These are phyloP conservation scores for Zaprionus gabonicus DNA, from an alignment of 1,140 invertebrate species.

Conservation along the genomic window DNA sequence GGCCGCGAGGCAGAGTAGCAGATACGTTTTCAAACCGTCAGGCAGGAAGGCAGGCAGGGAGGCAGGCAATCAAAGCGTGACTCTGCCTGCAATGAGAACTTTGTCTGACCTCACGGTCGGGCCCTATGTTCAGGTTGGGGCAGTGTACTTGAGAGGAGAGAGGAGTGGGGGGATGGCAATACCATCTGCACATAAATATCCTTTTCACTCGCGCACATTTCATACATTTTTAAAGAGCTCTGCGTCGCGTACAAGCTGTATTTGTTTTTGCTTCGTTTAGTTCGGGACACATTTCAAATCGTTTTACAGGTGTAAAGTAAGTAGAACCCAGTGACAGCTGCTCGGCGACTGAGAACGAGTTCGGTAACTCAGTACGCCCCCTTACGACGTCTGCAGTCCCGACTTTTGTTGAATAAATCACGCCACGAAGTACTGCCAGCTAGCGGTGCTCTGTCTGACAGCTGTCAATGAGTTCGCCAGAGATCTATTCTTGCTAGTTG, in stretches of 20 bases:
- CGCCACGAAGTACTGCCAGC: background rate
- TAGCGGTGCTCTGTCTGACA: background rate
- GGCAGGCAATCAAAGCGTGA: conserved; percentile 66
- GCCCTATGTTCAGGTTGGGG: background rate
- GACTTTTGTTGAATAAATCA: background rate
- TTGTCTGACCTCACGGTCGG: conserved; percentile 39
- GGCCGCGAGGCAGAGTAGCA: conserved; percentile 24
- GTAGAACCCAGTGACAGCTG: conserved; percentile 23
- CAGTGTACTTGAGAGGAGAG: too few relatives aligned
- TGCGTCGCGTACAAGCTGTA: conserved; percentile 6
- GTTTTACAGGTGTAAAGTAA: conserved; percentile 36
- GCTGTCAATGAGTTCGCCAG: conserved; percentile 3
- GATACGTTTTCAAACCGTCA: conserved; percentile 12
- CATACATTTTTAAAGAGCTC: conserved; percentile 60
- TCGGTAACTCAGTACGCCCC: background rate
- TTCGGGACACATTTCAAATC: conserved; percentile 53
- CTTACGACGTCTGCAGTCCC: background rate
- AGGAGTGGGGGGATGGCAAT: background rate
- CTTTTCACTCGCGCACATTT: conserved; percentile 35
- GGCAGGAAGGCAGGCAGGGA: conserved; percentile 5
- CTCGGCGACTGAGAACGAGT: background rate
- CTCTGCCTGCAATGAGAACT: conserved; percentile 40
- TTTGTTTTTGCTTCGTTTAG: conserved; percentile 51
- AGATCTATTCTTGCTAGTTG: background rate
- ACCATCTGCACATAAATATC: conserved; percentile 29